Evolutionary conservation across 2,113 vertebrate species (phyloP).

Genomic region (Atherinomorus stipes): DNA sequence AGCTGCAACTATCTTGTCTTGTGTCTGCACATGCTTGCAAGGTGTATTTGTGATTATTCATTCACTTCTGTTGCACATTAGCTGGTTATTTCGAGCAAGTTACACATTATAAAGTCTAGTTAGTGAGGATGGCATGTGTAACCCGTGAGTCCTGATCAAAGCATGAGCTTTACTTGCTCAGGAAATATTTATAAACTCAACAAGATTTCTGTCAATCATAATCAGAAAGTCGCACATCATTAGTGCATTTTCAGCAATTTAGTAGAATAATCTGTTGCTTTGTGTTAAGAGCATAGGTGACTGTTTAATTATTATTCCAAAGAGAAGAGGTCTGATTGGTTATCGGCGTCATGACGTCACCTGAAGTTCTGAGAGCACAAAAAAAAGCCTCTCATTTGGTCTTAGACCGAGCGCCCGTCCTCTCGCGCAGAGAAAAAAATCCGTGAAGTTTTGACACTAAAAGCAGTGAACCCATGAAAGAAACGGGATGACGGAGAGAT

Average conservation of each 20-base stretch:
- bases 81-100: slow-evolving; percentile 44
- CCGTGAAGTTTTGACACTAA: not conserved
- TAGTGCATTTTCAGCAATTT: not conserved
- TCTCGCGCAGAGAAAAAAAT: slow-evolving; percentile 4
- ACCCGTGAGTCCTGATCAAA: slow-evolving; percentile 24
- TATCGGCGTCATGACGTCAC: slow-evolving; percentile 25
- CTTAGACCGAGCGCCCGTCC: slow-evolving; percentile 4
- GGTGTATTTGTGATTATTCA: slow-evolving; percentile 33
- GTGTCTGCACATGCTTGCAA: not conserved
- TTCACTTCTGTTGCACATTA: slow-evolving; percentile 43
- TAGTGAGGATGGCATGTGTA: slow-evolving; percentile 18
- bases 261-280: not conserved
- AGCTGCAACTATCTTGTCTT: not conserved
- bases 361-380: not conserved
- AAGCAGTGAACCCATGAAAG: slow-evolving; percentile 33
- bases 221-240: not conserved
- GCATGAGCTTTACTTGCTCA: not conserved
- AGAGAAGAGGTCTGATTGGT: slow-evolving; percentile 45
- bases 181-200: not conserved
- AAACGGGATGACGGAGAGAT: slow-evolving; percentile 32
- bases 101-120: slow-evolving; percentile 61
- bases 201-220: not conserved
- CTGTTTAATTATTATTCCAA: slow-evolving; percentile 19
- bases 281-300: not conserved
- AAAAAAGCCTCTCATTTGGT: not conserved